Percentiles rank a stretch among this genome's conserved stretches.
Evolutionary conservation across 2,113 vertebrate genomes (phyloP).

Genomic region (Orientallactaga bullata): DNA sequence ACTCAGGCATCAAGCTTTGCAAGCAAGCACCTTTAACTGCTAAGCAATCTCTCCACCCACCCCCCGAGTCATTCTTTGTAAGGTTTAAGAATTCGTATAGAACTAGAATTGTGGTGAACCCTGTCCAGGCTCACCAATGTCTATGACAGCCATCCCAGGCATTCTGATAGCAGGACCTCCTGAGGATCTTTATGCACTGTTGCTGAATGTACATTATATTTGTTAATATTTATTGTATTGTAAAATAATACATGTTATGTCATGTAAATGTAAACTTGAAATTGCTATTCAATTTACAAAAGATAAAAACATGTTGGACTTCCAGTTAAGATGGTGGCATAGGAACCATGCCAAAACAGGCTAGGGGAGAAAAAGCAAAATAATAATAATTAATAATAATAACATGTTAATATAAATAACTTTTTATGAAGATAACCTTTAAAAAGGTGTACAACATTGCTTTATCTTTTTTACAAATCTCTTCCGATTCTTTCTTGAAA

Average conservation of each 20-base stretch:
- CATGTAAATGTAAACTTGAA: neutral
- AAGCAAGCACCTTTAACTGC: too few species aligned
- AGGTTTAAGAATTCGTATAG: neutral
- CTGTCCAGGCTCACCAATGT: neutral
- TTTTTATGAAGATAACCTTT: neutral
- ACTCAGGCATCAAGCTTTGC: too few species aligned
- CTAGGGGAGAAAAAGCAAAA: too few species aligned
- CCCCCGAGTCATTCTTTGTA: neutral
- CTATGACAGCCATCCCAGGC: neutral
- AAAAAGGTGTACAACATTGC: neutral
- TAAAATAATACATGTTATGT: neutral
- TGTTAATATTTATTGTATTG: neutral
- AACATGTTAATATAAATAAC: neutral
- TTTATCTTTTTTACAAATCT: neutral
- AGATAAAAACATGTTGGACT: constrained; percentile 15
- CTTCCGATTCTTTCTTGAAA: neutral
- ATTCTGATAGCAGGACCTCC: neutral
- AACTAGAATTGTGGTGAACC: neutral
- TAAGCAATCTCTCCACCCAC: too few species aligned
- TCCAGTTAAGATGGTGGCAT: too few species aligned
- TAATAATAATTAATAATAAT: too few species aligned
- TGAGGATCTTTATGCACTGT: neutral
- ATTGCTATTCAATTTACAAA: neutral
- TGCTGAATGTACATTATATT: neutral
- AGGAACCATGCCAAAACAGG: too few species aligned